These are phyloP conservation scores for Olivierus martensii DNA, from an alignment of 1,140 invertebrate genomes.

Conservation along the genomic window DNA sequence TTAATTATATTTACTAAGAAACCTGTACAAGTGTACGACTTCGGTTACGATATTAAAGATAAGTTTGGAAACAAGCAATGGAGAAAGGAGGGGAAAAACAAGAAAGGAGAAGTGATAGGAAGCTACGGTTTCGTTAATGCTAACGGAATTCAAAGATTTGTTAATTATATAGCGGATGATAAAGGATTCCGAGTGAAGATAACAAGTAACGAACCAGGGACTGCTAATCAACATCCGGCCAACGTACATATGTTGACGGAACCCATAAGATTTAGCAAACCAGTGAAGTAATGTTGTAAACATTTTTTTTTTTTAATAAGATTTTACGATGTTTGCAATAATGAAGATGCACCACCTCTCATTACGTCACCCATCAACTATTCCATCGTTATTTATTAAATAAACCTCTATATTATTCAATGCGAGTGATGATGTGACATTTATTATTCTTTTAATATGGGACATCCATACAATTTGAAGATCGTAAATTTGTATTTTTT, in stretches of 20 bases:
- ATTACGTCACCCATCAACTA: too few relatives aligned
- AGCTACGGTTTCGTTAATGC: slow-evolving; percentile 4
- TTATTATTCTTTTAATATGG: too few relatives aligned
- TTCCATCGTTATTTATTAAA: too few relatives aligned
- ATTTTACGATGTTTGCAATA: too few relatives aligned
- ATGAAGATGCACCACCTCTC: too few relatives aligned
- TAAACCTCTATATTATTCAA: too few relatives aligned
- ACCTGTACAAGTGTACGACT: slow-evolving; percentile 5
- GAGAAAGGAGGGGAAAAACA: slow-evolving; percentile 2
- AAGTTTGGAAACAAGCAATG: slow-evolving; percentile 11
- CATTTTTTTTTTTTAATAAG: too few relatives aligned
- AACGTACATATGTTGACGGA: slow-evolving; percentile 7
- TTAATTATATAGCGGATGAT: slow-evolving; percentile 11
- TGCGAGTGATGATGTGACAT: too few relatives aligned
- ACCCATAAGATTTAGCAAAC: background rate
- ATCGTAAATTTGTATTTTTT: too few relatives aligned
- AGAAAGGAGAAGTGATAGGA: slow-evolving; percentile 2
- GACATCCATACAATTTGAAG: too few relatives aligned
- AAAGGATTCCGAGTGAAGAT: slow-evolving; percentile 8
- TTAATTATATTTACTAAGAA: background rate
- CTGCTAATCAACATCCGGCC: slow-evolving; percentile 5
- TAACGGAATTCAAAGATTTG: slow-evolving; percentile 2
- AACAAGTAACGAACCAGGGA: slow-evolving; percentile 12
- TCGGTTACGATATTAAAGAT: slow-evolving; percentile 11
- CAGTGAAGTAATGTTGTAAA: too few relatives aligned